These are phyloP conservation scores for Amblyteles armatorius DNA, from an alignment of 2,888 invertebrate species.

Conservation along the genomic window DNA sequence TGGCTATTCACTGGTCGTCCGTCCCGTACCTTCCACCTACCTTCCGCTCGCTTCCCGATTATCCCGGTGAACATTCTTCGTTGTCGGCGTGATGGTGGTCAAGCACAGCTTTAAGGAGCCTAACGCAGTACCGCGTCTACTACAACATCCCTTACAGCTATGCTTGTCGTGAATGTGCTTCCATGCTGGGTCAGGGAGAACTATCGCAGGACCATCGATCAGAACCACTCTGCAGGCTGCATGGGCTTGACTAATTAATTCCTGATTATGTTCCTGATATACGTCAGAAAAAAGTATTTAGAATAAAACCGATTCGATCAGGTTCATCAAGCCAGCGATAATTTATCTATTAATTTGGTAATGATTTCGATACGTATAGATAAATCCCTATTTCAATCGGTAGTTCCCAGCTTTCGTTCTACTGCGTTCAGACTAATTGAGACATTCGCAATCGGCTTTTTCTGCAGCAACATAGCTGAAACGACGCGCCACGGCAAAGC, in stretches of 20 bases:
- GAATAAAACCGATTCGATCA: not conserved
- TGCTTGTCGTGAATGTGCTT: not conserved
- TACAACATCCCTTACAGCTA: not conserved
- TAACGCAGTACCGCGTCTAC: not conserved
- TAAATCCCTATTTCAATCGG: not conserved
- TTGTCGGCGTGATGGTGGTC: conserved; percentile 20
- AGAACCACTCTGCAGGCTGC: no score
- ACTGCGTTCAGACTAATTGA: no score
- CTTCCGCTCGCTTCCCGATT: conserved; percentile 23
- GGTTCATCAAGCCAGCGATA: not conserved
- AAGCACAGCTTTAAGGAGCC: conserved; percentile 23
- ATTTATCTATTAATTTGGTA: not conserved
- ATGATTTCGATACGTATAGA: not conserved
- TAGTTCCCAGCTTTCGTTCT: no score
- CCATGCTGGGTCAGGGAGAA: not conserved
- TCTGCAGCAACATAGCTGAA: no score
- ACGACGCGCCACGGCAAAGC: no score
- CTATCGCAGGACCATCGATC: not conserved
- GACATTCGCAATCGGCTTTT: no score
- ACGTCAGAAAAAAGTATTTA: not conserved
- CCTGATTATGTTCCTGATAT: not conserved
- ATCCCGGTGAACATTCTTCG: conserved; percentile 31
- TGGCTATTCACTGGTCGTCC: conserved; percentile 6
- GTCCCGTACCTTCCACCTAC: not conserved
- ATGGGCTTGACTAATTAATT: no score